Evolutionary conservation across 2,113 vertebrate species (phyloP).

Genomic region (Motacilla alba): DNA sequence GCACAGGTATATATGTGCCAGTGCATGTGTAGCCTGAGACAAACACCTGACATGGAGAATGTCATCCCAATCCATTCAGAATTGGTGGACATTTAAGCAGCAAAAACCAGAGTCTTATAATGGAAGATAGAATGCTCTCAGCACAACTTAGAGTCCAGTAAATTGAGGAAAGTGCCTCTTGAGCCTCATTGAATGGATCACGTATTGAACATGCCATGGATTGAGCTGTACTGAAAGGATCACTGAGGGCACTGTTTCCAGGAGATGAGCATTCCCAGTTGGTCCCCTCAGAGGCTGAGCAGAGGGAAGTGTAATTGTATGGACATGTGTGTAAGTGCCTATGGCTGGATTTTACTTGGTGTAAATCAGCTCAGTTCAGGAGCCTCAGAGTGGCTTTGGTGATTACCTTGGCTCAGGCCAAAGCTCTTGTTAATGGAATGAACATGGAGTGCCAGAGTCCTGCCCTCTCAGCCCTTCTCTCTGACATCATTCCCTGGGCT

Average conservation of each 20-base stretch:
- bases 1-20: accelerated
- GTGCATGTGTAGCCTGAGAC: not conserved
- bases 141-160: not conserved
- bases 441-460: accelerated
- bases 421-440: not conserved
- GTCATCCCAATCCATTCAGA: not conserved
- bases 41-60: not conserved
- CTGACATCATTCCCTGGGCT: not conserved
- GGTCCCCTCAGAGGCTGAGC: not conserved
- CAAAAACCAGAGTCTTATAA: not conserved
- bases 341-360: not conserved
- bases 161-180: not conserved
- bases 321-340: not conserved
- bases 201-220: accelerated
- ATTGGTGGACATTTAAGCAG: not conserved
- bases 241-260: accelerated
- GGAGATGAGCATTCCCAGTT: not conserved
- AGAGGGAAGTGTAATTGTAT: not conserved
- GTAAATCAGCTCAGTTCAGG: not conserved
- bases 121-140: not conserved
- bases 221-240: not conserved
- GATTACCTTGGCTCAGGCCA: not conserved
- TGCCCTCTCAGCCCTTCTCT: not conserved
- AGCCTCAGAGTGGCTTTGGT: not conserved
- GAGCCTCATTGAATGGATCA: not conserved